phyloP scores from a whole-genome alignment of 2,113 vertebrate species.

The Barbus barbus region DNA sequence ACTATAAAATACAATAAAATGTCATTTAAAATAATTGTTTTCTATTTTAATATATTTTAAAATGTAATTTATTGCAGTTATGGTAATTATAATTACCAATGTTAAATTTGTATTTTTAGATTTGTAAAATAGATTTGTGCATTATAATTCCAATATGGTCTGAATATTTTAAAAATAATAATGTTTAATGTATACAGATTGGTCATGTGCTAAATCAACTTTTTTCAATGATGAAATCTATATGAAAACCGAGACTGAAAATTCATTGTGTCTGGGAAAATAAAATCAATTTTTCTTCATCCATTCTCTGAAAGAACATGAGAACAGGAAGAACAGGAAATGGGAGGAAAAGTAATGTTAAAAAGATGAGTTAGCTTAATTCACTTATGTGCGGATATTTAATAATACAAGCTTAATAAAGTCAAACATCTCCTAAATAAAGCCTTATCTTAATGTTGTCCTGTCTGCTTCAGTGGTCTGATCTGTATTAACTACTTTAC shows the following conservation, averaged over 20 bases:
- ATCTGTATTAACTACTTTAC: slow-evolving; percentile 48
- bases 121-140: too few species aligned
- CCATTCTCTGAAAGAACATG: background rate
- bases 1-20: too few species aligned
- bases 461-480: slow-evolving; percentile 7
- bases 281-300: background rate
- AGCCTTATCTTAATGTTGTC: slow-evolving; percentile 17
- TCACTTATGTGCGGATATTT: background rate
- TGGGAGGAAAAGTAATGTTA: background rate
- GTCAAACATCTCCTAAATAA: slow-evolving; percentile 22
- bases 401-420: background rate
- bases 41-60: too few species aligned
- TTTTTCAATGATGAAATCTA: background rate
- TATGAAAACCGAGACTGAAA: background rate
- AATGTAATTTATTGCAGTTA: too few species aligned
- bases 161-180: too few species aligned
- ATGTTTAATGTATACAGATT: background rate
- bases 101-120: too few species aligned
- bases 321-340: background rate
- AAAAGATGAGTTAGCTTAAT: background rate
- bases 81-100: too few species aligned
- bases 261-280: background rate
- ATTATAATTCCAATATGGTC: too few species aligned
- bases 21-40: too few species aligned
- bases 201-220: background rate